Conservation (phyloP, 2,797 vertebrate genomes). For the Falco novaeseelandiae region DNA sequence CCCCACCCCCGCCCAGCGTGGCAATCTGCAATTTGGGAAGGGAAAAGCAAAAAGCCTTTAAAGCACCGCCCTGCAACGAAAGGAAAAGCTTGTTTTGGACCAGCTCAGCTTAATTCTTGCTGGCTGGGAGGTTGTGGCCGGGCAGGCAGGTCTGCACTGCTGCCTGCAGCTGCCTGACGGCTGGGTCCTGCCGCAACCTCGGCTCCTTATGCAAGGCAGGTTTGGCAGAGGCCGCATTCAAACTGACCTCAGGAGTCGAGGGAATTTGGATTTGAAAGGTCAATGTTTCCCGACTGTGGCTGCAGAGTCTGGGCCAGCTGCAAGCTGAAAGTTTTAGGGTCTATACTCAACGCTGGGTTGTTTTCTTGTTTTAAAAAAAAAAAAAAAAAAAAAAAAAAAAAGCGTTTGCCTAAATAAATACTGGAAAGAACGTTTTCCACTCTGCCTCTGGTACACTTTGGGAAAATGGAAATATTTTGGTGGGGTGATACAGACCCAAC, state of each 20-base stretch:
- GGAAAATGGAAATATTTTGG: background rate
- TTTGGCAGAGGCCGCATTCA: accelerated
- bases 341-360: accelerated
- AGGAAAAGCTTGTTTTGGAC: background rate
- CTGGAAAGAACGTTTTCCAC: background rate
- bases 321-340: background rate
- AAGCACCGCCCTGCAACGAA: accelerated
- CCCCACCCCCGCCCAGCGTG: accelerated
- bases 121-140: accelerated
- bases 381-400: no score
- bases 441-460: background rate
- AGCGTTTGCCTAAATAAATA: background rate
- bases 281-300: accelerated
- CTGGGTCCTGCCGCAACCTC: background rate
- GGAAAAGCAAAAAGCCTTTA: background rate
- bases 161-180: background rate
- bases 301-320: accelerated
- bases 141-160: background rate
- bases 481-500: background rate
- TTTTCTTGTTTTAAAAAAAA: background rate
- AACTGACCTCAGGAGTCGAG: accelerated
- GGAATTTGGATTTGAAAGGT: background rate
- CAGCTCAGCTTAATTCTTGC: background rate
- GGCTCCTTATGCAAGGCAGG: background rate
- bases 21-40: background rate